A percentile compares a stretch with the other conserved stretches of the same genome.
Conservation (phyloP, 2,113 vertebrate species). For the Burhinus oedicnemus region DNA sequence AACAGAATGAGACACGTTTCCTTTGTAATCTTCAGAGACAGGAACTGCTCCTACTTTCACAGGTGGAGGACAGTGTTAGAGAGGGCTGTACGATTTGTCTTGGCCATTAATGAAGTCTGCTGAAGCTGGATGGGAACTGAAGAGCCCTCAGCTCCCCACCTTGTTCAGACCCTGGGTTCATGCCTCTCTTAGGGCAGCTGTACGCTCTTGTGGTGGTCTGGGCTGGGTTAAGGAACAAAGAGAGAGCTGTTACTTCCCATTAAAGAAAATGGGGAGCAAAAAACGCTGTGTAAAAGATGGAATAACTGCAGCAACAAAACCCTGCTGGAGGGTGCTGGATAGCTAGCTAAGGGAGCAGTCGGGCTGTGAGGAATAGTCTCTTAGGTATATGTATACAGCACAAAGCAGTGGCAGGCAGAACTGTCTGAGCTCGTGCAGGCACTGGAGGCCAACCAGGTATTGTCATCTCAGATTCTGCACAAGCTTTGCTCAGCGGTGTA, state of each 20-base stretch:
- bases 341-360: background rate
- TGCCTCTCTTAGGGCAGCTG: background rate
- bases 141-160: background rate
- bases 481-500: background rate
- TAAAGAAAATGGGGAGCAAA: background rate
- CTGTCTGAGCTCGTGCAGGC: background rate
- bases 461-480: background rate
- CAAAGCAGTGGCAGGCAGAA: background rate
- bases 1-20: background rate
- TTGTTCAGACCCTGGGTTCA: background rate
- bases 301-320: background rate
- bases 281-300: background rate
- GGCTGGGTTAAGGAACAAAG: background rate
- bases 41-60: background rate
- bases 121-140: background rate
- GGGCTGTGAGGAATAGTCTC: background rate
- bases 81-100: background rate
- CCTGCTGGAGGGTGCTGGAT: background rate
- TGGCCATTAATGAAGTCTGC: background rate
- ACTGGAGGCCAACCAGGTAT: background rate
- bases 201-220: background rate
- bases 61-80: background rate
- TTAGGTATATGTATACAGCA: background rate
- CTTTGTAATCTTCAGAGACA: background rate
- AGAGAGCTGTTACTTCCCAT: background rate